phyloP scores from a whole-genome alignment of 2,888 invertebrate species.

The Drosophila longiperda region DNA sequence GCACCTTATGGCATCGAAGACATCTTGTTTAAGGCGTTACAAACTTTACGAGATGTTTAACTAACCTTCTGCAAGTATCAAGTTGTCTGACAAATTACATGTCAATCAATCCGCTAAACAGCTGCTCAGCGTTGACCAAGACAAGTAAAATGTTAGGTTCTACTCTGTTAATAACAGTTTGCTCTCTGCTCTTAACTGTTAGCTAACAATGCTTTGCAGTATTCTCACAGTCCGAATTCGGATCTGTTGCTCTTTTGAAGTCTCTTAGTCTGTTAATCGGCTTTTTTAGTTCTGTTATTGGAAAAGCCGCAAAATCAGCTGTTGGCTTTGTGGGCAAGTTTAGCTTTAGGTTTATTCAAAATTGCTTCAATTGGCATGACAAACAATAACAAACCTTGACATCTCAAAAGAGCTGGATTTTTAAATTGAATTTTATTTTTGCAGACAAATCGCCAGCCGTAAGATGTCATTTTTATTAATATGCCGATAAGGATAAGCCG shows the following conservation, averaged over 20 bases:
- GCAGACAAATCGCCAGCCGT: conserved; percentile 4
- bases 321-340: conserved; percentile 24
- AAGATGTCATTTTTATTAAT: conserved; percentile 27
- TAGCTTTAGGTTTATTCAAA: conserved; percentile 16
- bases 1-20: too few relatives aligned
- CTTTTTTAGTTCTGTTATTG: conserved; percentile 40
- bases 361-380: conserved; percentile 13
- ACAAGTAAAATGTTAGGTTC: neutral
- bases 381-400: conserved; percentile 33
- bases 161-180: neutral
- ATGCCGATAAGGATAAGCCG: conserved; percentile 22
- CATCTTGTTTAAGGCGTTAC: neutral
- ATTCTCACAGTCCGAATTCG: conserved; percentile 9
- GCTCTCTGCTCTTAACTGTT: conserved; percentile 2
- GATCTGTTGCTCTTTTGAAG: conserved; percentile 40
- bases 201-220: conserved; percentile 8
- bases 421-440: conserved; percentile 61
- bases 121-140: neutral
- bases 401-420: conserved; percentile 6
- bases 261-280: neutral
- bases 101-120: conserved; percentile 31
- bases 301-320: conserved; percentile 68
- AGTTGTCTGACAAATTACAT: conserved; percentile 30
- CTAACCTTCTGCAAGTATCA: neutral
- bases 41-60: neutral